A percentile compares a stretch with the other conserved stretches of the same genome.
phyloP scores from a whole-genome alignment of 2,113 vertebrate genomes.

The Eulacestoma nigropectus region DNA sequence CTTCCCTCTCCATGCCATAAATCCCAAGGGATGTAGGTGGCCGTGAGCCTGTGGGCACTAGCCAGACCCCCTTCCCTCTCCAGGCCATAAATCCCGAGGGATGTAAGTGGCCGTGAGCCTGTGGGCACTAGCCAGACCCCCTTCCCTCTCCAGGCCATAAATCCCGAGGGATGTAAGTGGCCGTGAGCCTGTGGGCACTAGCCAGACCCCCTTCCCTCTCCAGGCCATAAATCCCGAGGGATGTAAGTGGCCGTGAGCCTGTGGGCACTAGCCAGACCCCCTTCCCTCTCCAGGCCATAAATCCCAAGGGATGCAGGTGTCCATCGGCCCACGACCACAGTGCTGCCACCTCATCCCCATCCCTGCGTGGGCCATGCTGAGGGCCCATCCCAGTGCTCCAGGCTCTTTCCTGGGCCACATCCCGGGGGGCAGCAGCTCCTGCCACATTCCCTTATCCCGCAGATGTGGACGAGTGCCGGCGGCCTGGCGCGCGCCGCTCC shows the following conservation, averaged over 20 bases:
- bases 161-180: not conserved
- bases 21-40: no score
- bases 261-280: not conserved
- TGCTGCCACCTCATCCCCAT: not conserved
- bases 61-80: not conserved
- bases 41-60: no score
- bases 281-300: accelerated
- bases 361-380: accelerated
- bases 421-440: accelerated
- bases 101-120: accelerated
- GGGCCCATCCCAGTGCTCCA: accelerated
- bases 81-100: not conserved
- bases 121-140: not conserved
- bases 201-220: not conserved
- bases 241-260: not conserved
- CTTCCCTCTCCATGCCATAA: no score
- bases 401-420: not conserved
- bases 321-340: accelerated
- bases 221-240: not conserved
- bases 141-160: not conserved
- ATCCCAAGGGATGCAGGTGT: not conserved
- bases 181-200: accelerated
- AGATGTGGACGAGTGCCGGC: conserved; percentile 78
- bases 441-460: not conserved
- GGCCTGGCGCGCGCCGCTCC: conserved; percentile 39